Evolutionary conservation across 2,888 invertebrate species (phyloP), one percentile per base, ranked within the genome.

Genomic region (Scaptomyza cyrtandrae): DNA sequence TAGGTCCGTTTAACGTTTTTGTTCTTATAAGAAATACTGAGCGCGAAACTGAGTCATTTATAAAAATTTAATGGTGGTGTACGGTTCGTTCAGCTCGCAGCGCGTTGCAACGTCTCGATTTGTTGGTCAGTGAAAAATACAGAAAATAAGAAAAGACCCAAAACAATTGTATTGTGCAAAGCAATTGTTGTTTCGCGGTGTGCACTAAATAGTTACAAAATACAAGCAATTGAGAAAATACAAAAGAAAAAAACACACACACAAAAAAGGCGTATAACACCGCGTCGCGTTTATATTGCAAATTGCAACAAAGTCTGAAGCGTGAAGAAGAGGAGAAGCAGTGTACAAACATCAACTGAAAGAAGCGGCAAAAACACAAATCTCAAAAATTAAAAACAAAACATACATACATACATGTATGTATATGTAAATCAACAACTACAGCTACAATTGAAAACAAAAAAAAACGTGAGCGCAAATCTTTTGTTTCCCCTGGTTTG

Each of bases 1-100:
- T 5, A 39, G 19, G 65, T 44, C 52, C 37, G 68, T 53, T 76
- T 62, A 10, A 53, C 72, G 27, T 72, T 44, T 76, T 71, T 71
- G 77, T 75, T 75, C 75, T 77, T 75, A 75, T 77, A 69, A 72
- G 67, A 70, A 80, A 67, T 63, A 78, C 71, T 64, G 82, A 79
- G 82, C 76, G 56, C 71, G 64, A 75, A 71, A 58, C 71, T 74
- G 71, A 76, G 78, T 88, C 86, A 89, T 87, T 90, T 82, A 86
- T 86, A 77, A 89, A 90, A 89, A 88, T 86, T 89, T 87, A 82
- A 87, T 83, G 87, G 90, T 90, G 86, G 90, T 89, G 90, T 88
- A 75, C 89, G 81, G 87, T 83, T 85, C 80, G 82, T 86, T 86
- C 80, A 79, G 77, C 74, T 81, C 76, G 72, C 79, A 79, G 65